Evolutionary conservation across 2,113 vertebrate species (phyloP).

Genomic region (Microtus montanus): DNA sequence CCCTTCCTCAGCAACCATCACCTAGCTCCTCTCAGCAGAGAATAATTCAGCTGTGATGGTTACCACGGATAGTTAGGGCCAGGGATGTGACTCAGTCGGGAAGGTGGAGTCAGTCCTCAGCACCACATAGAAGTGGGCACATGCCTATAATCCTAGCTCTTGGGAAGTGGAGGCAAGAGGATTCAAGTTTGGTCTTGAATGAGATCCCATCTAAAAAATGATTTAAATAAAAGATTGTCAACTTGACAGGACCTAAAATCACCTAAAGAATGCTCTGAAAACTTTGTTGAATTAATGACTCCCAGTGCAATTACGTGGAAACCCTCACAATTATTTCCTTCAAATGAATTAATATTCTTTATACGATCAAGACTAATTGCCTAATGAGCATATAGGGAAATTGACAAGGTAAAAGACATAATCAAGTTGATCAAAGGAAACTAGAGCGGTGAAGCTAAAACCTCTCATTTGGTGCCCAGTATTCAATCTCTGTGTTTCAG

Average conservation of each 20-base stretch:
- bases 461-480: not conserved
- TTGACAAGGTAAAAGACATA: not conserved
- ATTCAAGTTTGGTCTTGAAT: not conserved
- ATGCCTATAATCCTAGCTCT: too few species aligned
- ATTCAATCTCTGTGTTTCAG: not conserved
- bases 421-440: not conserved
- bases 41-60: not conserved
- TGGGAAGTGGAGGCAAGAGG: not conserved
- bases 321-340: not conserved
- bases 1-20: not conserved
- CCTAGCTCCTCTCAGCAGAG: not conserved
- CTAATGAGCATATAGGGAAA: not conserved
- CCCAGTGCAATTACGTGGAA: not conserved
- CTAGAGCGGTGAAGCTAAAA: not conserved
- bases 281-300: not conserved
- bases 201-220: not conserved
- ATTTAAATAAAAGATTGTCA: not conserved
- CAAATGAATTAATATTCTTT: not conserved
- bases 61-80: not conserved
- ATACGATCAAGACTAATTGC: not conserved
- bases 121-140: not conserved
- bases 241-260: not conserved
- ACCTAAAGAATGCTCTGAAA: not conserved
- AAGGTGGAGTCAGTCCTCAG: not conserved
- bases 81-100: too few species aligned